Evolutionary conservation across 2,113 vertebrate species (phyloP).

Genomic region (Datnioides undecimradiatus): DNA sequence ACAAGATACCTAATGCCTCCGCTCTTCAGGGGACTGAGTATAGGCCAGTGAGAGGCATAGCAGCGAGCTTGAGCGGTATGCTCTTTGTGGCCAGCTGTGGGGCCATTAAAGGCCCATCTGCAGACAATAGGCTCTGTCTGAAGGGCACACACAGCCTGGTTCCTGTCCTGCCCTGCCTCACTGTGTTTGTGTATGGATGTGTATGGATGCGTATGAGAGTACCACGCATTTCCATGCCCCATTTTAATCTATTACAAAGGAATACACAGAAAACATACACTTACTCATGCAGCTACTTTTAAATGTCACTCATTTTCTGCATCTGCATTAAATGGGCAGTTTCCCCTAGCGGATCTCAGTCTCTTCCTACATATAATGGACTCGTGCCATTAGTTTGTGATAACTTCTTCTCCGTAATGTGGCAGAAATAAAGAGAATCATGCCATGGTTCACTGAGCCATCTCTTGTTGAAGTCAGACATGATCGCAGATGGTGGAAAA

Average conservation of each 20-base stretch:
- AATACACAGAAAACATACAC: slow-evolving; percentile 55
- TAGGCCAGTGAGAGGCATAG: slow-evolving; percentile 57
- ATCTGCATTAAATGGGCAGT: slow-evolving; percentile 7
- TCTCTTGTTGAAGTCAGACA: slow-evolving; percentile 20
- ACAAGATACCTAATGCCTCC: slow-evolving; percentile 15
- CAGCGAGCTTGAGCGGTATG: slow-evolving; percentile 61
- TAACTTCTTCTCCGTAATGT: slow-evolving; percentile 10
- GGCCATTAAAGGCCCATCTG: slow-evolving; percentile 82
- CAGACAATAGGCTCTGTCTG: slow-evolving; percentile 83
- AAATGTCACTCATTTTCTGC: slow-evolving; percentile 24
- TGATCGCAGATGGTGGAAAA: slow-evolving; percentile 27
- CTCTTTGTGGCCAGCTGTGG: slow-evolving; percentile 81
- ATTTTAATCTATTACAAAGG: slow-evolving; percentile 62
- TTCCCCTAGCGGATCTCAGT: slow-evolving; percentile 28
- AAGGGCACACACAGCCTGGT: slow-evolving; percentile 72
- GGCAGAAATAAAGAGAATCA: slow-evolving; percentile 30
- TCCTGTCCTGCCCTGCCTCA: slow-evolving; percentile 68
- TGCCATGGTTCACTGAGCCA: slow-evolving; percentile 2
- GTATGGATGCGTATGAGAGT: slow-evolving; percentile 69
- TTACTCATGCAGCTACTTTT: slow-evolving; percentile 23
- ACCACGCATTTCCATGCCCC: slow-evolving; percentile 70
- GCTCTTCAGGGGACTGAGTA: slow-evolving; percentile 44
- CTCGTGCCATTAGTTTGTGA: slow-evolving; percentile 10
- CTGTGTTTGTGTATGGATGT: slow-evolving; percentile 69
- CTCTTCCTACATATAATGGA: slow-evolving; percentile 6